Evolutionary conservation across 2,797 vertebrate species (phyloP), one percentile per base, ranked within the genome.

Genomic region (Cryptoblepharus egeriae): DNA sequence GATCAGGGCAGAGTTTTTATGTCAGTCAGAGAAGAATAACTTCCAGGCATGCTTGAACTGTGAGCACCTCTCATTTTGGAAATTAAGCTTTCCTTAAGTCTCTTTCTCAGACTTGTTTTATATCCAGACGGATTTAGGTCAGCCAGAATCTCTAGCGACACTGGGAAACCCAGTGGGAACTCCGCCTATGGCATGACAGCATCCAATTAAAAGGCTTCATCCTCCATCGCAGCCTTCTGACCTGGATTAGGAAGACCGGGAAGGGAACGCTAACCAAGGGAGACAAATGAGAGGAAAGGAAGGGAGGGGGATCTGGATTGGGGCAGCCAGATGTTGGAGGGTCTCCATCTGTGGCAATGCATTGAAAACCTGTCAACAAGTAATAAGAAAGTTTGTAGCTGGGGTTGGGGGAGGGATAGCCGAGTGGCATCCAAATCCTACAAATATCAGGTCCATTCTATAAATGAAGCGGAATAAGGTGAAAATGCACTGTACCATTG

Each of bases 251-350:
- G 81, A 60, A 76, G 64, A 20, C 64, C 28, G 39, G n/a, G 73
- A 30, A 68, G 65, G 52, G 55, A 24, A 1, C n/a, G 10, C 30
- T 61, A 89, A 79, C 80, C 57, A 82, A 0, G 4, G 81, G 84
- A 80, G 77, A 61, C 67, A 79, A 71, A 60, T n/a, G 39, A 24
- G 42, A 55, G 18, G 35, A 32, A 1, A n/a, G 26, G 8, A 16
- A 9, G 57, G 39, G 32, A 28, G n/a, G 32, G 16, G 1, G 70
- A 68, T 60, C 80, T 77, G 1, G 42, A 49, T 82, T 67, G 79
- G 77, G 84, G 82, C 61, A 80, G 87, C 83, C 91, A 92, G 91
- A 89, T 91, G 91, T 86, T 85, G 78, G 65, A 42, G 85, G 78
- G 84, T 83, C 4, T 57, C 84, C 71, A 57, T 81, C 60, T 81